Evolutionary conservation across 2,113 vertebrate genomes (phyloP).

Genomic region (rabbit (Oryctolagus cuniculus)): mOryCun1.1 NC_091450.1:42755501-42756000

Average conservation of each 20-base stretch:
- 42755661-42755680: slow-evolving; percentile 15
- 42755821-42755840: slow-evolving; percentile 61
- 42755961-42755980: too few relatives aligned
- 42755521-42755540: slow-evolving; percentile 18
- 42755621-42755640: slow-evolving; percentile 37
- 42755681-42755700: slow-evolving; percentile 30
- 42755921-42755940: slow-evolving; percentile 68
- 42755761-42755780: neutral
- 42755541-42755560: neutral
- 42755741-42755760: neutral
- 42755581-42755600: slow-evolving; percentile 33
- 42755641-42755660: slow-evolving; percentile 50
- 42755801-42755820: slow-evolving; percentile 15
- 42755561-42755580: neutral
- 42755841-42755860: slow-evolving; percentile 58
- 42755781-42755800: slow-evolving; percentile 33
- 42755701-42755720: neutral
- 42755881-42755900: slow-evolving; percentile 45
- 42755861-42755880: slow-evolving; percentile 65
- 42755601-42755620: neutral
- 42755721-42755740: slow-evolving; percentile 34
- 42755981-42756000: too few relatives aligned
- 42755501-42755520: slow-evolving; percentile 1
- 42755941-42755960: neutral
- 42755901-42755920: slow-evolving; percentile 61